Evolutionary conservation across 2,113 vertebrate species (phyloP), one percentile per base, ranked within the genome.

Genomic region (Elephas maximus): DNA sequence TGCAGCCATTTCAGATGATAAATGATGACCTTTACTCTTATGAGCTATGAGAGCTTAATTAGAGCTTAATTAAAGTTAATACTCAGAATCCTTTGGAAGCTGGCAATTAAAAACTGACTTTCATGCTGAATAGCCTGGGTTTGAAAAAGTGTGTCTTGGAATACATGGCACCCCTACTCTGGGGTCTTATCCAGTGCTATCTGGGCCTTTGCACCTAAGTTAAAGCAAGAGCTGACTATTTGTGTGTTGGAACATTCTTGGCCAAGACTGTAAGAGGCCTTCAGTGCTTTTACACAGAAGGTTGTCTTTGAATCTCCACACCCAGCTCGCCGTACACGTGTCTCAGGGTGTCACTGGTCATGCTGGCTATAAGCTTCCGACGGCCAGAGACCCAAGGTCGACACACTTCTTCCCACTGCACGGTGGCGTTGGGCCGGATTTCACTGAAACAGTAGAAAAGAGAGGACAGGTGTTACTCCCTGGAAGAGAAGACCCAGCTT

Each of bases 311-410:
- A 95, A 99, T 97, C 94, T 98, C 96, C 92, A 99, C 14, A 0
- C 98, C 96, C 96, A 98, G 97, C 98, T 99, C 98, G 12, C 99
- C 99, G 0, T 98, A 98, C 79, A 99, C 99, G 62, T 99, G 99
- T 93, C 99, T 98, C 97, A 99, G 98, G 91, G 98, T 98, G 48
- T 99, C 93, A 86, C 99, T 99, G 97, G 99, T 99, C 97, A 99
- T 98, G 79, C 99, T 99, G 94, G 99, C 99, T 44, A 99, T 99
- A 98, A 99, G 78, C 97, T 99, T 99, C 95, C 99, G 98, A 33
- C 41, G 92, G 0, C 99, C 99, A 0, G 98, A 62, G 57, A 98
- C 97, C 82, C 97, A 98, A 0, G 99, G 99, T 63, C 48, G 97
- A 89, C 98, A 99, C 23, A 88, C 95, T 97, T 99, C 98, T 17